A percentile compares a stretch with the other conserved stretches of the same genome.
phyloP scores from a whole-genome alignment of 2,113 vertebrate genomes.

The Cisticola juncidis region DNA sequence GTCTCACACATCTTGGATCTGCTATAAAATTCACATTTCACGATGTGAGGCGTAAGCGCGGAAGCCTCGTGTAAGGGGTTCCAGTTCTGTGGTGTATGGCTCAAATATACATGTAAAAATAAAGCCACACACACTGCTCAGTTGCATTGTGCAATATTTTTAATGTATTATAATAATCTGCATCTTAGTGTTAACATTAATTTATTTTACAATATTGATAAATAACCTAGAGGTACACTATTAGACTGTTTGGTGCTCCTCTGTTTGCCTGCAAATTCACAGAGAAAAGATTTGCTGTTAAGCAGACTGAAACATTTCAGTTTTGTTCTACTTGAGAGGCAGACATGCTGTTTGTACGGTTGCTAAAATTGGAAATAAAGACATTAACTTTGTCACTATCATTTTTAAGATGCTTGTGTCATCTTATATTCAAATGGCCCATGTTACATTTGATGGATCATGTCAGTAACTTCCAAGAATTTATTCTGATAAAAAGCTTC shows the following conservation, averaged over 20 bases:
- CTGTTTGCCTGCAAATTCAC: neutral
- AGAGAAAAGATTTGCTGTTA: neutral
- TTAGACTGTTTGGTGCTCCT: neutral
- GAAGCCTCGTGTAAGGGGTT: conserved; percentile 30
- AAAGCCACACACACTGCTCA: conserved; percentile 7
- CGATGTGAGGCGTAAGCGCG: neutral
- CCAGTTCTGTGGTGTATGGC: conserved; percentile 38
- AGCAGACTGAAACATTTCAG: conserved; percentile 2
- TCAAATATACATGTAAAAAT: conserved; percentile 12
- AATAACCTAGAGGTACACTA: conserved; percentile 4
- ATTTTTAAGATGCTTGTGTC: neutral
- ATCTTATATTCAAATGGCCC: neutral
- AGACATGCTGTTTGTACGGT: neutral
- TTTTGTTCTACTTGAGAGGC: neutral
- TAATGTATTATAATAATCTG: conserved; percentile 55
- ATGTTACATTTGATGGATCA: neutral
- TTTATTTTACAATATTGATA: conserved; percentile 31
- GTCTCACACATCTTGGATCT: conserved; percentile 13
- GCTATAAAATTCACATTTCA: conserved; percentile 15
- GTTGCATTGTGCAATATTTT: conserved; percentile 70
- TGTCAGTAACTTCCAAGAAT: neutral
- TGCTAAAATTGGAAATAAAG: neutral
- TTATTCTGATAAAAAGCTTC: neutral
- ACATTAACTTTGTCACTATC: neutral
- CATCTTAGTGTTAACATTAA: conserved; percentile 34